Conservation (phyloP, 2,113 vertebrate genomes). For the Cyphomyrus plagiostoma region DNA sequence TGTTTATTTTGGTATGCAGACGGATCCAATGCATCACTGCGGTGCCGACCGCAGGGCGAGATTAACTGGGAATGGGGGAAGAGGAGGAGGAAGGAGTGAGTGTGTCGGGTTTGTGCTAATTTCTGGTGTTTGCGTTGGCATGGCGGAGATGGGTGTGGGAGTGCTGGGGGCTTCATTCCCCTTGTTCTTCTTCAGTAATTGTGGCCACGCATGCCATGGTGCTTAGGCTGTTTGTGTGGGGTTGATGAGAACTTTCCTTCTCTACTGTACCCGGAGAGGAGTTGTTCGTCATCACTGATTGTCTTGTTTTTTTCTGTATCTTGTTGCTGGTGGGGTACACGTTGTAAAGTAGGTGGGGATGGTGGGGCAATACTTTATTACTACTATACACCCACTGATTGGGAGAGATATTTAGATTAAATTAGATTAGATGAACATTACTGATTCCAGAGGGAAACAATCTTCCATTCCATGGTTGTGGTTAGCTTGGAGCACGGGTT, state of each 20-base stretch:
- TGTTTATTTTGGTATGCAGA: constrained; percentile 23
- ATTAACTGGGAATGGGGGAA: background rate
- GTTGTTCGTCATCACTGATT: background rate
- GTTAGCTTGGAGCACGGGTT: background rate
- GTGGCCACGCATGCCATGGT: constrained; percentile 2
- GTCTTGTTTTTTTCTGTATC: background rate
- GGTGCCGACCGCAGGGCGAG: background rate
- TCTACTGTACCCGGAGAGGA: background rate
- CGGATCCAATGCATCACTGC: background rate
- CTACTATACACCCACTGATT: background rate
- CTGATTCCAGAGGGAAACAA: background rate
- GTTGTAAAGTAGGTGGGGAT: background rate
- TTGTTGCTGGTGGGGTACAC: background rate
- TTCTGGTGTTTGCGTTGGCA: constrained; percentile 34
- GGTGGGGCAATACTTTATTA: background rate
- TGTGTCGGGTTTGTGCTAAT: constrained; percentile 14
- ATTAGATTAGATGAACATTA: background rate
- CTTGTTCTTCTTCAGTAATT: constrained; percentile 21
- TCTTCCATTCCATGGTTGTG: background rate
- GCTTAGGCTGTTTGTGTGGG: background rate
- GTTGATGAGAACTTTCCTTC: background rate
- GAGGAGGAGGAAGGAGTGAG: background rate
- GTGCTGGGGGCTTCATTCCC: background rate
- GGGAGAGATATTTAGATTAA: background rate
- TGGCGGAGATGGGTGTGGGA: background rate